These are phyloP conservation scores for Eolophus roseicapilla DNA, from an alignment of 2,113 vertebrate species.

Conservation along the genomic window DNA sequence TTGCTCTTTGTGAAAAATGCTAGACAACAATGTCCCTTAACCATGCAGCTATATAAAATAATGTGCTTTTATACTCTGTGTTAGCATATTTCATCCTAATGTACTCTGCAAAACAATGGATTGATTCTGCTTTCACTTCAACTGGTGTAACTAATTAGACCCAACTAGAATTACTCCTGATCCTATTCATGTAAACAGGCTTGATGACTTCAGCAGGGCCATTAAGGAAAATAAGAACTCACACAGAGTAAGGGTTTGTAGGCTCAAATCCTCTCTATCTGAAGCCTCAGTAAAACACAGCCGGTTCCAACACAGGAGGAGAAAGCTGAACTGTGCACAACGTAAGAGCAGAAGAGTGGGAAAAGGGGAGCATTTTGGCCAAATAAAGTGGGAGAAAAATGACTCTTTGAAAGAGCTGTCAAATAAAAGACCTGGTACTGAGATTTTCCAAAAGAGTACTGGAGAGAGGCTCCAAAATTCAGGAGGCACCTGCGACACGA, in stretches of 20 bases:
- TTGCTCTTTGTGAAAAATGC: slow-evolving; percentile 50
- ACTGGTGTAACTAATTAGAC: slow-evolving; percentile 60
- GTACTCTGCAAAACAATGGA: slow-evolving; percentile 9
- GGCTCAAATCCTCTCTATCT: slow-evolving; percentile 42
- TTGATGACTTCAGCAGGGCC: slow-evolving; percentile 51
- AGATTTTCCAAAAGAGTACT: neutral
- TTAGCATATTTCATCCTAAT: slow-evolving; percentile 15
- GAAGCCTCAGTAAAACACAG: slow-evolving; percentile 38
- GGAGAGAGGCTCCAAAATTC: neutral
- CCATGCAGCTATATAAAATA: slow-evolving; percentile 14
- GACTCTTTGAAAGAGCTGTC: neutral
- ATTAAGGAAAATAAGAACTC: slow-evolving; percentile 58
- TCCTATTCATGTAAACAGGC: slow-evolving; percentile 59
- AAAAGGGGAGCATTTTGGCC: neutral
- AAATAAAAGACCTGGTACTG: neutral
- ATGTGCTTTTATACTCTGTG: neutral
- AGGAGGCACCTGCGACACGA: neutral
- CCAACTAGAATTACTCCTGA: slow-evolving; percentile 54
- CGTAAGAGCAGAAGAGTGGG: neutral
- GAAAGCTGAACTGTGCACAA: neutral
- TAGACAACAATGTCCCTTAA: slow-evolving; percentile 56
- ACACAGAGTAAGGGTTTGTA: slow-evolving; percentile 54
- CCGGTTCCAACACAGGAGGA: neutral
- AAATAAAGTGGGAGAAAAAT: neutral
- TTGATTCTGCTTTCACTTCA: slow-evolving; percentile 40